Conservation (phyloP, 2,797 vertebrate species). For the Allobates femoralis region DNA sequence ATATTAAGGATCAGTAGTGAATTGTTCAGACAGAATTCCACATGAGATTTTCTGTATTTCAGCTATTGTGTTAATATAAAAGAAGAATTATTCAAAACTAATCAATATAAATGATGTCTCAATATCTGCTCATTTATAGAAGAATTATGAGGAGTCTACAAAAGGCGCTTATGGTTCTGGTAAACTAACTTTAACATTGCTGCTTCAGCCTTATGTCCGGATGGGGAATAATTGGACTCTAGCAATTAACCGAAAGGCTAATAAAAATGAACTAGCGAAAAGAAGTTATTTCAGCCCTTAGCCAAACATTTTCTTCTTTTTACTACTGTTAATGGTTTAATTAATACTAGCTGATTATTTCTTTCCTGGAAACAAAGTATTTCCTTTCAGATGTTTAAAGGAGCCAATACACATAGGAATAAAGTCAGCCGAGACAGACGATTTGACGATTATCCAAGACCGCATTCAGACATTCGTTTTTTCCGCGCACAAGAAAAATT, state of each 20-base stretch:
- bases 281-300: neutral
- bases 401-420: neutral
- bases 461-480: too few relatives aligned
- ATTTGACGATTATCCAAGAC: too few relatives aligned
- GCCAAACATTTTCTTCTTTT: constrained; percentile 25
- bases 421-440: too few relatives aligned
- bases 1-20: neutral
- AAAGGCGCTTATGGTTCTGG: neutral
- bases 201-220: constrained; percentile 1
- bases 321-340: constrained; percentile 28
- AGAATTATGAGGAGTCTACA: neutral
- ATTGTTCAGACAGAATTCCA: neutral
- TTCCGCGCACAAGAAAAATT: too few relatives aligned
- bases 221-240: neutral
- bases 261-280: constrained; percentile 10
- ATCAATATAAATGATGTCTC: neutral
- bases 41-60: neutral
- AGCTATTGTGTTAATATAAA: neutral
- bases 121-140: neutral
- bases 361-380: neutral
- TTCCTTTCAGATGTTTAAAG: neutral
- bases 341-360: constrained; percentile 11
- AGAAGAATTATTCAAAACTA: neutral
- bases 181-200: neutral
- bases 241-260: constrained; percentile 13